Percentiles rank a stretch among this genome's conserved stretches.
These are phyloP conservation scores for Nomada goodeniana DNA, from an alignment of 2,888 invertebrate genomes.

Conservation along the genomic window DNA sequence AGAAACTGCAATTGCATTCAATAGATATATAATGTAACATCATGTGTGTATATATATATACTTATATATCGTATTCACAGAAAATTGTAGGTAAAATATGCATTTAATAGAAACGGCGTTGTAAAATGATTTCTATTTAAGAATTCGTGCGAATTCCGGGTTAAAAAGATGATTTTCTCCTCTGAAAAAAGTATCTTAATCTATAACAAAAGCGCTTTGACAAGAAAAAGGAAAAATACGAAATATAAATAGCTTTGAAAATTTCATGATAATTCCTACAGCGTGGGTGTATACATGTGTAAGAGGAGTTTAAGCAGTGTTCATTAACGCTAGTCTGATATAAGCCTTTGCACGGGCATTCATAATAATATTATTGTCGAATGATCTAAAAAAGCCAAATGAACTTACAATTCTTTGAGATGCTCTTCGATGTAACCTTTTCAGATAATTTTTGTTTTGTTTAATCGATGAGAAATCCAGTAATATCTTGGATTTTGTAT, in stretches of 20 bases:
- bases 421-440: constrained; percentile 60
- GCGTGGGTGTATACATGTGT: constrained; percentile 32
- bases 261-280: constrained; percentile 25
- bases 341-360: constrained; percentile 54
- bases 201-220: constrained; percentile 25
- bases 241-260: constrained; percentile 1
- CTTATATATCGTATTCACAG: constrained; percentile 33
- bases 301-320: constrained; percentile 29
- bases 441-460: constrained; percentile 11
- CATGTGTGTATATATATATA: constrained; percentile 18
- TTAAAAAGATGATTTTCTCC: constrained; percentile 16
- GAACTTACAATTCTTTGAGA: constrained; percentile 64
- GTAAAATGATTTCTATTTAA: constrained; percentile 27
- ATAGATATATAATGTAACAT: constrained; percentile 22
- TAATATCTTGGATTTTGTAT: constrained; percentile 51
- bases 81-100: constrained; percentile 36
- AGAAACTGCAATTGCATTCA: constrained; percentile 15
- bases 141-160: constrained; percentile 26
- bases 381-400: constrained; percentile 62
- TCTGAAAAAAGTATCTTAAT: constrained; percentile 37
- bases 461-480: constrained; percentile 51
- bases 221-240: neutral
- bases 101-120: constrained; percentile 32
- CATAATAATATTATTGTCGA: constrained; percentile 65
- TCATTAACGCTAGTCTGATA: constrained; percentile 35